Evolutionary conservation across 2,113 vertebrate species (phyloP).

Genomic region (Bostrychus sinensis): DNA sequence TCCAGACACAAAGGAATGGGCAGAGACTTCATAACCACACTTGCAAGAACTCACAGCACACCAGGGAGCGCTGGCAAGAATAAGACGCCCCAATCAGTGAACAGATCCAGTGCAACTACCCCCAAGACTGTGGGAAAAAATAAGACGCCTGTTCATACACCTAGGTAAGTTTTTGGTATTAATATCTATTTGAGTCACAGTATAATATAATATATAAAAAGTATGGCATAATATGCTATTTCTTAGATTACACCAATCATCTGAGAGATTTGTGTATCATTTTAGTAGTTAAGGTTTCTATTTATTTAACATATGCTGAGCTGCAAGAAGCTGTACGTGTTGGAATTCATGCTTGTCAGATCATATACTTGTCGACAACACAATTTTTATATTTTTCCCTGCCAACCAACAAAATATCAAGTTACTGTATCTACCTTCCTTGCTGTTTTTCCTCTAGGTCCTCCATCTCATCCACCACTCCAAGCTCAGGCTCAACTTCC

Average conservation of each 20-base stretch:
- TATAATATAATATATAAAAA: not conserved
- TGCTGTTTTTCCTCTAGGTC: constrained; percentile 43
- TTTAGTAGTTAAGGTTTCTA: constrained; percentile 25
- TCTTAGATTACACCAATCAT: constrained; percentile 23
- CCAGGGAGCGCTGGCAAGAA: constrained; percentile 60
- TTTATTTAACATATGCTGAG: constrained; percentile 32
- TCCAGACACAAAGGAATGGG: constrained; percentile 82
- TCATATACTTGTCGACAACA: constrained; percentile 15
- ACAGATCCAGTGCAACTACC: constrained; percentile 44
- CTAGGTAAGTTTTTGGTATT: constrained; percentile 55
- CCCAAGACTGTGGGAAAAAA: constrained; percentile 59
- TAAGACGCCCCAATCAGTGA: constrained; percentile 65
- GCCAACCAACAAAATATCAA: constrained; percentile 36
- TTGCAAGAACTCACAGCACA: constrained; percentile 59
- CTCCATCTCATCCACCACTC: constrained; percentile 62
- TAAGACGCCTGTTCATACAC: constrained; percentile 57
- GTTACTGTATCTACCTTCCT: constrained; percentile 10
- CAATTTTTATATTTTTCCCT: constrained; percentile 29
- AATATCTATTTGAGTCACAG: constrained; percentile 15
- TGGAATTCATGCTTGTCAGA: constrained; percentile 1
- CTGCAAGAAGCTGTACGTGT: constrained; percentile 1
- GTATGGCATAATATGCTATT: too few species aligned
- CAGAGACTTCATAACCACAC: constrained; percentile 75
- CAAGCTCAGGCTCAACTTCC: constrained; percentile 59
- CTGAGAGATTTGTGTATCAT: not conserved